These are phyloP conservation scores for Haliclona indistincta DNA, from an alignment of 37 sponge, comb jelly and placozoan genomes.

Conservation along the genomic window DNA sequence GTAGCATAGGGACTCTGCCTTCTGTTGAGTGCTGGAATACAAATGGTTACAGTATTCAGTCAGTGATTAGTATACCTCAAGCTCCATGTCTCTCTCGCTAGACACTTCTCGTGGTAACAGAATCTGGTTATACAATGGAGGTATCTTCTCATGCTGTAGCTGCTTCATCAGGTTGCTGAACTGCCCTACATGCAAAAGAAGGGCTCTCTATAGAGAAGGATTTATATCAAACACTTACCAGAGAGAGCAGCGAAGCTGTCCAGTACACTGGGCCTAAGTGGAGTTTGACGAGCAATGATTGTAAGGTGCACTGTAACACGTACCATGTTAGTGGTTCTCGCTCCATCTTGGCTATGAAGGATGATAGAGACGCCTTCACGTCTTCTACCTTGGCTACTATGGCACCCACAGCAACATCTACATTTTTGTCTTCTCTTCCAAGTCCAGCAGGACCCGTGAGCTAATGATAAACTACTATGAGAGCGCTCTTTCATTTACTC, in stretches of 20 bases:
- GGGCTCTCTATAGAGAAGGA: too few species aligned
- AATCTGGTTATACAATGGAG: constrained; percentile 65
- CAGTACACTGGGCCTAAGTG: constrained; percentile 74
- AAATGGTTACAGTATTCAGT: neutral
- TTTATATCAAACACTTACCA: constrained; percentile 8
- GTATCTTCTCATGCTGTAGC: constrained; percentile 57
- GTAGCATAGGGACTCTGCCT: constrained; percentile 69
- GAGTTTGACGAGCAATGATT: neutral
- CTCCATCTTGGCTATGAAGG: constrained; percentile 64
- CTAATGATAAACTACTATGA: too few species aligned
- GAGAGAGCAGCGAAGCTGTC: constrained; percentile 76
- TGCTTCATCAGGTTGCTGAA: constrained; percentile 77
- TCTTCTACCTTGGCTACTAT: constrained; percentile 55
- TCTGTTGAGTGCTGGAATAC: constrained; percentile 65
- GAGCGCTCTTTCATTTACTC: too few species aligned
- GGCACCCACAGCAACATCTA: constrained; percentile 43
- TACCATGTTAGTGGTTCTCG: constrained; percentile 64
- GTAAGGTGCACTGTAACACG: neutral
- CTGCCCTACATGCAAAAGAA: constrained; percentile 36
- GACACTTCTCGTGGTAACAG: constrained; percentile 67
- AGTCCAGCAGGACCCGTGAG: neutral
- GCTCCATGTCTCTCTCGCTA: constrained; percentile 58
- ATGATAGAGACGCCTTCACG: constrained; percentile 50
- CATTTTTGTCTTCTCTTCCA: constrained; percentile 23
- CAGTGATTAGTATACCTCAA: constrained; percentile 49